Evolutionary conservation across 2,113 vertebrate species (phyloP), one percentile per base, ranked within the genome.

Genomic region (Anarrhichthys ocellatus): DNA sequence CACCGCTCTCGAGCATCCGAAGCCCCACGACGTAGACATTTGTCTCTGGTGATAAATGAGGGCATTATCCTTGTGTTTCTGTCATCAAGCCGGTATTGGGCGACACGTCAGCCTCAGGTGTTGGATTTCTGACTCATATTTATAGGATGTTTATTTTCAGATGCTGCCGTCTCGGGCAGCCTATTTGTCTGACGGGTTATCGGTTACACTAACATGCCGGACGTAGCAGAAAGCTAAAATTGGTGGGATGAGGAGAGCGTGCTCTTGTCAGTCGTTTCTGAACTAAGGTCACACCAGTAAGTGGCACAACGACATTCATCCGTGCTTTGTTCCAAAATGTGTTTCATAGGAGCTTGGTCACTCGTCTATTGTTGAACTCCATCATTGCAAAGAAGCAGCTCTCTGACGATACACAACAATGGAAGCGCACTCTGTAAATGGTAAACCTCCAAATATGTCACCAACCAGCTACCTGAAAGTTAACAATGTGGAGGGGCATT

Each of bases 141-240:
- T 91, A 92, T 91, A 84, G 86, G 85, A 84, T n/a, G 73, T 90
- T 93, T 95, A 95, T 95, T 96, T 93, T 94, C 76, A 91, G 94
- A 90, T 44, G 73, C 80, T 88, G 86, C 91, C 70, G 76, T 78
- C 77, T 73, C 76, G 9, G 38, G 44, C 72, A 83, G 83, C 27
- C 59, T 82, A 27, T 81, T 68, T 29, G 34, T 42, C 68, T 67
- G 83, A 52, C 29, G 76, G 76, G 48, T 88, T 89, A 85, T 86
- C 89, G 85, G 83, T 92, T 88, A 87, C 89, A 86, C 81, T 78
- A 81, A 84, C 91, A 88, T 91, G 87, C 87, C 77, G n/a, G 65
- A 81, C 77, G 82, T 92, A 85, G 88, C 91, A 82, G 85, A 78
- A 84, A 89, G 86, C 89, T 94, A 94, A 95, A 95, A 93, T 64